Percentiles rank a stretch among this genome's conserved stretches.
These are phyloP conservation scores for Puntigrus tetrazona DNA, from an alignment of 2,113 vertebrate species.

Conservation along the genomic window DNA sequence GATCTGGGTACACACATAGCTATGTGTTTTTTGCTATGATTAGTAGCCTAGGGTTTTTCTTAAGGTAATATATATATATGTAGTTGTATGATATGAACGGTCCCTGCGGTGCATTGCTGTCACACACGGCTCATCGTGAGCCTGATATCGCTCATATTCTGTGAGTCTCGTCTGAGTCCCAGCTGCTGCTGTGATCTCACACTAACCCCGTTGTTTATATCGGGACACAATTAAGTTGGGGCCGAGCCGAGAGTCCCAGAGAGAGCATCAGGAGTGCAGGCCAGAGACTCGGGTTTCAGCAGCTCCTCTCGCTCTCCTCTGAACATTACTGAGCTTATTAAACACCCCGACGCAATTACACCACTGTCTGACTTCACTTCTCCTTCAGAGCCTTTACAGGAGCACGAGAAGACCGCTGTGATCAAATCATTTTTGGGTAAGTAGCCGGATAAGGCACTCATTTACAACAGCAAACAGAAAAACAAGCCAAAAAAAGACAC, in stretches of 20 bases:
- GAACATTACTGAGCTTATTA: background rate
- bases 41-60: background rate
- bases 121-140: conserved; percentile 55
- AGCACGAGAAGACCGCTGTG: background rate
- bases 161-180: conserved; percentile 80
- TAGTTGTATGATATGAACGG: background rate
- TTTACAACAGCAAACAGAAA: no score
- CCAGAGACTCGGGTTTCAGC: conserved; percentile 81
- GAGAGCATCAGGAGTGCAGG: conserved; percentile 89
- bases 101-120: conserved; percentile 56
- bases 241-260: conserved; percentile 86
- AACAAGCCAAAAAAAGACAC: no score
- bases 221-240: conserved; percentile 84
- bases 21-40: background rate
- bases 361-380: background rate
- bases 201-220: conserved; percentile 93
- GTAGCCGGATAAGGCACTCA: no score
- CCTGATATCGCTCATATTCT: conserved; percentile 67
- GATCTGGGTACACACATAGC: background rate
- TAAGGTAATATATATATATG: conserved; percentile 37
- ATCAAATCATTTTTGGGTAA: background rate
- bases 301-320: conserved; percentile 19
- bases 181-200: conserved; percentile 87
- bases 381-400: background rate
- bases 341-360: background rate